A percentile compares a stretch with the other conserved stretches of the same genome.
Conservation (phyloP, 2,797 vertebrate genomes). For the Gambelia wislizenii region DNA sequence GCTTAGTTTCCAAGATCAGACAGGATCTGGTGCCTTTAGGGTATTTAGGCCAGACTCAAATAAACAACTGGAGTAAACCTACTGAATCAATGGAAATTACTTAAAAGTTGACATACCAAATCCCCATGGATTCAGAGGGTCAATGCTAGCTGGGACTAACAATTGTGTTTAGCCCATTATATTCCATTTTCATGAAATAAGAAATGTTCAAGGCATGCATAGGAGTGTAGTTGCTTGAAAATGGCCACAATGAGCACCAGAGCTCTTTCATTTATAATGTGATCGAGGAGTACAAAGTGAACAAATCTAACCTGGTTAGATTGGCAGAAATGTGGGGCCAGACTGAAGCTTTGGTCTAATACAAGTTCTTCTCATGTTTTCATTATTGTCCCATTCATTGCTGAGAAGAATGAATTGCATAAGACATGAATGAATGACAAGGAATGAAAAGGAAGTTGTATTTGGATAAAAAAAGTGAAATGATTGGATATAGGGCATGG, state of each 20-base stretch:
- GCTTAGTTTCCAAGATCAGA: too few species aligned
- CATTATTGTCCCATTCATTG: not conserved
- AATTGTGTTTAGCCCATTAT: too few species aligned
- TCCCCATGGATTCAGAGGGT: too few species aligned
- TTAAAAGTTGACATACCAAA: too few species aligned
- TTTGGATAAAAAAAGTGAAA: not conserved
- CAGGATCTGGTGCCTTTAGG: too few species aligned
- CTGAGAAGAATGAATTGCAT: too few species aligned
- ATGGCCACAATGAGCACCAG: not conserved
- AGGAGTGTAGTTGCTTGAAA: not conserved
- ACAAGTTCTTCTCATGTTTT: not conserved
- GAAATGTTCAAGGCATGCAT: not conserved
- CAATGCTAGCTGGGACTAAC: too few species aligned
- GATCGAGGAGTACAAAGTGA: not conserved
- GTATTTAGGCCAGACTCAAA: too few species aligned
- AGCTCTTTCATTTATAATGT: not conserved
- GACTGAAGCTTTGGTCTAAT: not conserved
- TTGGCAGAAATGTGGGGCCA: not conserved
- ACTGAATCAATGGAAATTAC: too few species aligned
- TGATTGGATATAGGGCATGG: not conserved
- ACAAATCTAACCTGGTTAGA: not conserved
- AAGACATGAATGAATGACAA: too few species aligned
- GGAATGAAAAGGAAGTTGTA: too few species aligned
- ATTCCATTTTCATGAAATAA: not conserved
- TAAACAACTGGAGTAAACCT: too few species aligned